Evolutionary conservation across 2,888 invertebrate genomes (phyloP), one percentile per base, ranked within the genome.

Genomic region (Neuroscelio doddi): DNA sequence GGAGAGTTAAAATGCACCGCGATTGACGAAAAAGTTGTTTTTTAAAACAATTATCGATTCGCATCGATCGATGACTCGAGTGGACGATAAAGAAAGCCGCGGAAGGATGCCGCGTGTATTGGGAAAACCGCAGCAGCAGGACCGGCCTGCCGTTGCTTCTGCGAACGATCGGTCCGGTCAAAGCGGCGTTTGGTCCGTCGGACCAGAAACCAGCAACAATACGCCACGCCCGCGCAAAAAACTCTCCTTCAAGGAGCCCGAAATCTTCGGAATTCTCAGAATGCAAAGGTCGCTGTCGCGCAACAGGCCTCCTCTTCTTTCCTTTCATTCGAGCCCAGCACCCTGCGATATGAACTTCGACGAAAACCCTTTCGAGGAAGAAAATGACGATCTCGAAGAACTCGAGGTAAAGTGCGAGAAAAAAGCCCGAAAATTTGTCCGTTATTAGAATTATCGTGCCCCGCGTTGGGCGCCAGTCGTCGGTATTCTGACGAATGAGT

Each of bases 221-320:
- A 85, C 85, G 67, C 81, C 87, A 7, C 86, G 87, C 56, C 86
- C 87, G 9, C 87, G 94, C 51, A 95, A 95, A 83, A 95, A 95
- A 82, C 86, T 95, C 8, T 95, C 94, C 5, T 95, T 95, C 84
- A 90, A 93, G 62, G 94, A 95, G 77, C 95, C 95, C 1, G 93
- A 93, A 85, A 91, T 92, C 44, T 87, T 90, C 64, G 85, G 86
- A 14, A 85, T 82, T 67, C 71, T 85, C 69, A 84, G 80, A 72
- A 77, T 81, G 71, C 78, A 79, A 55, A 77, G 73, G 64, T 65
- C 71, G 2, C 29, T 69, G 44, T 10, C 63, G 27, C 67, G 71
- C 12, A 49, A 68, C 34, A 70, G 67, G 26, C 72, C 74, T 3
- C 56, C 74, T 7, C 68, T 72, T 2, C 46, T 73, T 3, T 55